Percentiles rank a stretch among this genome's conserved stretches.
phyloP scores from a whole-genome alignment of 2,113 vertebrate species.

The Siniperca chuatsi region DNA sequence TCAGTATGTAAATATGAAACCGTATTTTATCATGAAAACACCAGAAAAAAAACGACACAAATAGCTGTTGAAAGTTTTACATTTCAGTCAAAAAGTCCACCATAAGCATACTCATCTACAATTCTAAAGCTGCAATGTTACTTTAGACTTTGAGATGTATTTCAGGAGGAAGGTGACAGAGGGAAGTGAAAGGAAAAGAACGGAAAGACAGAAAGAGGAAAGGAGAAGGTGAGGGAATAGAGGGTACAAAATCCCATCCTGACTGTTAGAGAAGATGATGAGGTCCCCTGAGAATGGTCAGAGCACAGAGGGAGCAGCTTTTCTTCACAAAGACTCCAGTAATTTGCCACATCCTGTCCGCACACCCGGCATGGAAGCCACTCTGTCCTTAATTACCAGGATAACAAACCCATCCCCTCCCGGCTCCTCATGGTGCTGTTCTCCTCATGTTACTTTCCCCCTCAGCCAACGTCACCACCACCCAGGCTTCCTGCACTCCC shows the following conservation, averaged over 20 bases:
- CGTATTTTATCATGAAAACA: neutral
- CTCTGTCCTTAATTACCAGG: slow-evolving; percentile 91
- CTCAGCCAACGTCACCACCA: slow-evolving; percentile 36
- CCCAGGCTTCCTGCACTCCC: slow-evolving; percentile 46
- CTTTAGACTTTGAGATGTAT: slow-evolving; percentile 55
- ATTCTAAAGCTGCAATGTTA: slow-evolving; percentile 46
- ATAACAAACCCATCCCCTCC: slow-evolving; percentile 87
- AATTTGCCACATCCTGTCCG: slow-evolving; percentile 91
- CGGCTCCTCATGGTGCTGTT: slow-evolving; percentile 67
- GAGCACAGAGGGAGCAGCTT: slow-evolving; percentile 89
- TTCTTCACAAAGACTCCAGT: slow-evolving; percentile 89
- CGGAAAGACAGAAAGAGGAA: slow-evolving; percentile 71
- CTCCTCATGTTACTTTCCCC: slow-evolving; percentile 54
- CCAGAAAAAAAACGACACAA: neutral
- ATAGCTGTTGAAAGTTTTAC: slow-evolving; percentile 34
- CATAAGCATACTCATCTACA: slow-evolving; percentile 34
- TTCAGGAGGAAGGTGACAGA: slow-evolving; percentile 63
- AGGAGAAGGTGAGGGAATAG: slow-evolving; percentile 87
- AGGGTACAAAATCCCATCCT: slow-evolving; percentile 93
- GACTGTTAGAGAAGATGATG: slow-evolving; percentile 96
- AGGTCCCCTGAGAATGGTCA: slow-evolving; percentile 90
- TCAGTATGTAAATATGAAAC: slow-evolving; percentile 39
- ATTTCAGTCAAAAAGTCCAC: slow-evolving; percentile 20
- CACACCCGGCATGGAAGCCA: slow-evolving; percentile 86
- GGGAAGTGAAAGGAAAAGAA: slow-evolving; percentile 71